phyloP scores from a whole-genome alignment of 2,888 invertebrate species.

The Ichneumoninae sp. region DNA sequence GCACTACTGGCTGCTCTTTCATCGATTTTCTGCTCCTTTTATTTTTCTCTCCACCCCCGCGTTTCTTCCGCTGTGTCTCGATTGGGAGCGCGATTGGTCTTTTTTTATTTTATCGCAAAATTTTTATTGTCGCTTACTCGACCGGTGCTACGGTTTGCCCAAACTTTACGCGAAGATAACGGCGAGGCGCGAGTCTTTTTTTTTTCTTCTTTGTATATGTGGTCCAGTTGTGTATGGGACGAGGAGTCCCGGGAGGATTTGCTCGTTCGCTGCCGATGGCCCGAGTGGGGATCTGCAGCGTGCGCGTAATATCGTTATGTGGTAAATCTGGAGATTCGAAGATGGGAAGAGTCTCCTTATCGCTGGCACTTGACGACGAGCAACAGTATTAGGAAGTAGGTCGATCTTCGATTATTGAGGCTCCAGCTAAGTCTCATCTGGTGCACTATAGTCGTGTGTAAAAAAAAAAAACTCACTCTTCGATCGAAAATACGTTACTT shows the following conservation, averaged over 20 bases:
- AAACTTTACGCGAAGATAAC: neutral
- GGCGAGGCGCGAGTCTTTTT: neutral
- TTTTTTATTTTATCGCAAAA: neutral
- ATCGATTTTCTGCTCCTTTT: constrained; percentile 63
- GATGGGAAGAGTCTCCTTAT: neutral
- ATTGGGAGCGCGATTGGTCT: neutral
- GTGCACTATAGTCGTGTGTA: neutral
- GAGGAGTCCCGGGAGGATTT: neutral
- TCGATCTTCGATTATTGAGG: neutral
- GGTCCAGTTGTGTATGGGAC: neutral
- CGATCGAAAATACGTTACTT: neutral
- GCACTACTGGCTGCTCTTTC: constrained; percentile 56
- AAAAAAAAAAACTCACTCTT: too few relatives aligned
- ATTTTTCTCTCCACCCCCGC: neutral
- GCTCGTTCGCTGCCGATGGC: neutral
- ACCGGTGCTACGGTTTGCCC: neutral
- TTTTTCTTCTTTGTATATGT: neutral
- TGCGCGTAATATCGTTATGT: neutral
- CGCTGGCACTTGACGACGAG: neutral
- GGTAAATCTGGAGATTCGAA: neutral
- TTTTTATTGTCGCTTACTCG: neutral
- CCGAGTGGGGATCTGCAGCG: neutral
- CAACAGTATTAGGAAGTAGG: neutral
- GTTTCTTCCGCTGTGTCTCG: neutral
- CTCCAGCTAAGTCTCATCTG: neutral